Percentiles rank a stretch among this genome's conserved stretches.
Evolutionary conservation across 2,888 invertebrate species (phyloP).

Genomic region (Chrysotoxum bicinctum): DNA sequence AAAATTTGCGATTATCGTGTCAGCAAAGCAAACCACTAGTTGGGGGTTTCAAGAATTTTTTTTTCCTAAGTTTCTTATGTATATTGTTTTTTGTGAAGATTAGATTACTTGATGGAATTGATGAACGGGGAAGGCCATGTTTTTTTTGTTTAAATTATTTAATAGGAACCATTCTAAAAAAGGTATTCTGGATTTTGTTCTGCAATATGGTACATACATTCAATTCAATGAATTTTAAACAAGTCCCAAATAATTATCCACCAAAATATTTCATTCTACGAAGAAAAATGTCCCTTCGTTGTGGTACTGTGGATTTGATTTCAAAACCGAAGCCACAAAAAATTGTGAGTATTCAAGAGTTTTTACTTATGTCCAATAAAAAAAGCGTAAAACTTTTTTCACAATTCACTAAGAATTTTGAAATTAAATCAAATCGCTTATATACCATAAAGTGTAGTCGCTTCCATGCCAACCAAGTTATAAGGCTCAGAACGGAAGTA

Average conservation of each 20-base stretch:
- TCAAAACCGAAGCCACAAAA: no score
- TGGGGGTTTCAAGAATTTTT: background rate
- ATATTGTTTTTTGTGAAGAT: background rate
- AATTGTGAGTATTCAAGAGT: no score
- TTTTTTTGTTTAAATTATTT: no score
- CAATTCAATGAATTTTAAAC: no score
- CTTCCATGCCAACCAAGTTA: background rate
- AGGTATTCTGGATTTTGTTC: no score
- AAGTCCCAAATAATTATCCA: no score
- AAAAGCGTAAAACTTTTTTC: background rate
- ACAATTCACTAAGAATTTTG: background rate
- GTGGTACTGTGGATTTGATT: background rate
- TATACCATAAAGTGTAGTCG: background rate
- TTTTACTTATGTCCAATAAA: no score
- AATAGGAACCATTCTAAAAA: no score
- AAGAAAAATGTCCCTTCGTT: no score
- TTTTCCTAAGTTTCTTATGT: background rate
- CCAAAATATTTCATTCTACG: no score
- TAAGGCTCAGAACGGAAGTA: background rate
- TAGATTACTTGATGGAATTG: background rate
- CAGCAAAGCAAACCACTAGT: background rate
- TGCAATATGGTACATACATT: no score
- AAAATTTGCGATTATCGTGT: background rate
- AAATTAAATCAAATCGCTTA: slow-evolving; percentile 2
- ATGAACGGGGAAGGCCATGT: no score